Percentiles rank a stretch among this genome's conserved stretches.
Evolutionary conservation across 2,113 vertebrate genomes (phyloP).

Genomic region (Toxostoma redivivum): DNA sequence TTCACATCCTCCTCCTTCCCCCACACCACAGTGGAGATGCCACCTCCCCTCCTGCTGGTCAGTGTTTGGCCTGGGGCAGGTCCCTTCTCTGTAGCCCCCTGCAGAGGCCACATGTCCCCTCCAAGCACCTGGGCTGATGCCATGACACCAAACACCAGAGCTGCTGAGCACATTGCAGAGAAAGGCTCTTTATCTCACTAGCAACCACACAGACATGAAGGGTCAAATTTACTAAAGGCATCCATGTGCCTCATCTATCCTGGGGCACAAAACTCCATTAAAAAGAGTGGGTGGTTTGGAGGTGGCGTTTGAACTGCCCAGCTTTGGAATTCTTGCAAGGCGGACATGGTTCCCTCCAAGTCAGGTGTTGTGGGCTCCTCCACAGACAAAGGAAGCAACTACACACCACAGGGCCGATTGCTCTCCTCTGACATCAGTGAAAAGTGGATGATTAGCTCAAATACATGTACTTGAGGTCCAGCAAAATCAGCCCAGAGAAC

Average conservation of each 20-base stretch:
- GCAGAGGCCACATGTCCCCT: background rate
- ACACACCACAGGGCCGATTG: background rate
- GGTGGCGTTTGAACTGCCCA: background rate
- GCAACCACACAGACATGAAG: background rate
- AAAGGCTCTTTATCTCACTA: accelerated
- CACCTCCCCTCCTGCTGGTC: background rate
- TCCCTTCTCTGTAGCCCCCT: background rate
- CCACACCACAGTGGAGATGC: background rate
- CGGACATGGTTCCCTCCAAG: accelerated
- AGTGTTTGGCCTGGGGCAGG: background rate
- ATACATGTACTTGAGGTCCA: background rate
- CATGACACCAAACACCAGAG: background rate
- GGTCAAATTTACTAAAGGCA: background rate
- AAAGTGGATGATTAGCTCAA: background rate
- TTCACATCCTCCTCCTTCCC: background rate
- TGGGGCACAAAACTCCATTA: background rate
- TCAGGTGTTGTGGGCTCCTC: accelerated
- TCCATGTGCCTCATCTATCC: background rate
- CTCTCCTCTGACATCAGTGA: background rate
- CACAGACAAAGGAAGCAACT: background rate
- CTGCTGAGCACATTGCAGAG: accelerated
- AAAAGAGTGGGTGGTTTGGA: accelerated
- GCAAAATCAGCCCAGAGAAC: background rate
- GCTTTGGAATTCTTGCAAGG: background rate
- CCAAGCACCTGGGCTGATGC: background rate